Base-by-base conservation (phyloP, 2,888 invertebrate species). In the Odontocerum albicorne region DNA sequence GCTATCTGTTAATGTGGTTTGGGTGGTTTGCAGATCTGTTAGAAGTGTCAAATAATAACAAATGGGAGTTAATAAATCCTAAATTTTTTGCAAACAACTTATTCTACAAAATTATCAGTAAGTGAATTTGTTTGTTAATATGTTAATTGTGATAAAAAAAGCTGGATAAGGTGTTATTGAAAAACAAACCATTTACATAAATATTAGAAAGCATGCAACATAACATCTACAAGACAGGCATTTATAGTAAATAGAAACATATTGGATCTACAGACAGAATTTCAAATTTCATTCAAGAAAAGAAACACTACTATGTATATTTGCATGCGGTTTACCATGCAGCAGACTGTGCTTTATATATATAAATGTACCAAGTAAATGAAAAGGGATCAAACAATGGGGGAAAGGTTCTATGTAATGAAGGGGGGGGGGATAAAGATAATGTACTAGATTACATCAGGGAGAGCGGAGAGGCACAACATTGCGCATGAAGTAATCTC, bases 1-100 rank as follows among this genome's bases (percentile, higher is more conserved):
- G 67, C 69, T 67, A 67, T 70, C 71, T 67, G 70, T 72, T 70
- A 69, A 65, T 68, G 65, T 65, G 65, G 70, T 71, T 71, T 69
- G 71, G 31, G 58, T 61, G 53, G 66, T 67, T 52, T 55, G 55
- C 51, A 51, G 57, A 58, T 61, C 60, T 61, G 60, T 61, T 57
- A 61, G 60, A 60, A 53, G 44, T 55, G 58, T 61, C 60, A 61
- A 54, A 56, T 53, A 57, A 61, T 45, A 57, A 61, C 49, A 57
- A 55, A 50, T 58, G 58, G 36, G 21, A 45, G 57, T 58, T 58
- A 58, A 51, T 42, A 22, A 44, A 49, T 44, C 19, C 50, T 43
- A 42, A 31, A 35, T 13, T 12, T 35, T 13, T 35, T 12, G 4
- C 13, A 12, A 27, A 27, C 4, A 27, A 7, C 27, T 27, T 27